A percentile compares a stretch with the other conserved stretches of the same genome.
Evolutionary conservation across 1,140 invertebrate genomes (phyloP).

Genomic region (Drosophila albomicans): DNA sequence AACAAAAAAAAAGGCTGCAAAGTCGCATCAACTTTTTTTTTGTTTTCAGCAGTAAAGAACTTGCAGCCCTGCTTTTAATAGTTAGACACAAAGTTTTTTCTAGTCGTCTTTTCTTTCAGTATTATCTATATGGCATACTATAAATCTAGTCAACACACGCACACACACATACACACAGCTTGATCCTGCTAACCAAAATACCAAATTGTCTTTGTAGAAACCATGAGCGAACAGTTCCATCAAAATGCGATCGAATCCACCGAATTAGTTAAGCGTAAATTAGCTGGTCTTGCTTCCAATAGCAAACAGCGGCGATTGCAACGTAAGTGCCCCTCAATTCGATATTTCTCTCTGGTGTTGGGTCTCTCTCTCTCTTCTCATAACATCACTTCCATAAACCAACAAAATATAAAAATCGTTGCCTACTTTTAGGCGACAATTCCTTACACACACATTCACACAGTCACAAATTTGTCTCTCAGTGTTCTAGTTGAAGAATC

Average conservation of each 20-base stretch:
- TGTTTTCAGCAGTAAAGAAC: no score
- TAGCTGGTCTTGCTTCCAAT: conserved; percentile 34
- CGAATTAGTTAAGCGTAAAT: conserved; percentile 60
- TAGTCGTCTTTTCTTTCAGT: conserved; percentile 78
- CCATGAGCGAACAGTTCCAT: conserved; percentile 44
- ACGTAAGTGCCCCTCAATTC: conserved; percentile 55
- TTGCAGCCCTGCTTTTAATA: conserved; percentile 14
- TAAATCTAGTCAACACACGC: conserved; percentile 27
- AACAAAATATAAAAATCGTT: neutral
- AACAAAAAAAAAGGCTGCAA: no score
- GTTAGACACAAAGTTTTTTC: conserved; percentile 46
- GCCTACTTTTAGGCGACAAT: conserved; percentile 26
- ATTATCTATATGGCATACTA: conserved; percentile 56
- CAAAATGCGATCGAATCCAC: conserved; percentile 42
- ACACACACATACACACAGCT: conserved; percentile 21
- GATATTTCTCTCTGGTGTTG: conserved; percentile 48
- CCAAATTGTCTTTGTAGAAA: conserved; percentile 64
- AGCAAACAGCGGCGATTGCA: conserved; percentile 59
- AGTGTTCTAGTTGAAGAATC: conserved; percentile 28
- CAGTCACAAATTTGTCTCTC: conserved; percentile 36
- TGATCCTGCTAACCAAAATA: conserved; percentile 31
- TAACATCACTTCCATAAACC: conserved; percentile 18
- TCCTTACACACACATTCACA: conserved; percentile 30
- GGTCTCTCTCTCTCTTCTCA: conserved; percentile 13
- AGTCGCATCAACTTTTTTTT: no score